phyloP scores from a whole-genome alignment of 2,113 vertebrate genomes.

The Uria aalge region DNA sequence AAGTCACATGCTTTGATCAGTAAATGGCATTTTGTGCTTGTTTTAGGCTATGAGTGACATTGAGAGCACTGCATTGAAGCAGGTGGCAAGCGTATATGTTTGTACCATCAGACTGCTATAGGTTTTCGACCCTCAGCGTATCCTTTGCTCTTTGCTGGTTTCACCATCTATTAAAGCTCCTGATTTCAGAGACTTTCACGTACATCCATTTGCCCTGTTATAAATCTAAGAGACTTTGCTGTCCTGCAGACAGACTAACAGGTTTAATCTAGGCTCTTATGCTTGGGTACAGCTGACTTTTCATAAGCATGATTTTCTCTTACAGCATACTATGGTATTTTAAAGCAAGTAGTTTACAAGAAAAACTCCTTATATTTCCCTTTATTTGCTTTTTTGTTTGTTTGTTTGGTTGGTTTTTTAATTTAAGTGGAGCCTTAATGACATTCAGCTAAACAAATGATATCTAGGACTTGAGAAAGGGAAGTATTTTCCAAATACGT shows the following conservation, averaged over 20 bases:
- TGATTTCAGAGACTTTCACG: background rate
- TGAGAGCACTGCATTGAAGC: background rate
- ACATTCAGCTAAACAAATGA: background rate
- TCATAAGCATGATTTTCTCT: background rate
- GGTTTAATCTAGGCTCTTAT: background rate
- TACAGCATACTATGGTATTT: background rate
- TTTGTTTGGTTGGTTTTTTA: background rate
- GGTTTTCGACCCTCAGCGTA: background rate
- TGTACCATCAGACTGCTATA: background rate
- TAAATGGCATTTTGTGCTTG: background rate
- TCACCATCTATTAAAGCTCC: background rate
- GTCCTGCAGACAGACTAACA: background rate
- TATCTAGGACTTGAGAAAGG: background rate
- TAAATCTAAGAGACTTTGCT: background rate
- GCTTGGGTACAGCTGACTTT: background rate
- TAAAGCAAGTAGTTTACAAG: background rate
- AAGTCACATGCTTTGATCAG: conserved; percentile 6
- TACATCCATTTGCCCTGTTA: background rate
- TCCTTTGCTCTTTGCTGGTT: background rate
- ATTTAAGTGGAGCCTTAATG: background rate
- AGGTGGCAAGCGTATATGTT: background rate
- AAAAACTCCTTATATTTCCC: background rate
- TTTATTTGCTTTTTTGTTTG: background rate
- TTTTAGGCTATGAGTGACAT: background rate
- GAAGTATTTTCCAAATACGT: background rate